Percentiles rank a stretch among this genome's conserved stretches.
Conservation (phyloP, 2,113 vertebrate genomes). For the Nesogale talazaci region DNA sequence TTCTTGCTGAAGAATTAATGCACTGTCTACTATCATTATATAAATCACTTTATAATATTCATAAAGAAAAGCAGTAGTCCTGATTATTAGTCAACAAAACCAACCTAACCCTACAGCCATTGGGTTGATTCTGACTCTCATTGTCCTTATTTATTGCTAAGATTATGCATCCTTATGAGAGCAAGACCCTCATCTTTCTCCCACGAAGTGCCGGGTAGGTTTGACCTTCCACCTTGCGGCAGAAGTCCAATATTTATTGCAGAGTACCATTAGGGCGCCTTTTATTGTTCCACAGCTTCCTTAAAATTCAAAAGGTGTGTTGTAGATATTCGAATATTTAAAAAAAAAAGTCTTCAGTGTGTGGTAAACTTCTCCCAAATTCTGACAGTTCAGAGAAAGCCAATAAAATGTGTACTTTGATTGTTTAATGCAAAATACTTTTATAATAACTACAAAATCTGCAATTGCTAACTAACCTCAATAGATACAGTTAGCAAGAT, state of each 20-base stretch:
- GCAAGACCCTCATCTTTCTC: no score
- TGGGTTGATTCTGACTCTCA: no score
- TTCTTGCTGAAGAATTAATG: conserved; percentile 33
- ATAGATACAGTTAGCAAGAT: neutral
- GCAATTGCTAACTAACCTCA: conserved; percentile 17
- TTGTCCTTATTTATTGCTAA: no score
- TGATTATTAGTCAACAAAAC: neutral
- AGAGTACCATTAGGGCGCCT: neutral
- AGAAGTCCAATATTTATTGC: no score
- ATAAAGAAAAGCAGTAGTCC: conserved; percentile 21
- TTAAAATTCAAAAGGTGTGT: conserved; percentile 34
- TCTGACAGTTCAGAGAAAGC: conserved; percentile 44
- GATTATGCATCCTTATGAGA: no score
- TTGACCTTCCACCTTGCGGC: no score
- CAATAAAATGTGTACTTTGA: neutral
- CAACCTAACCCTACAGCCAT: no score
- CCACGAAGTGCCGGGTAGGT: no score
- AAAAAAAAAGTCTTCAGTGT: conserved; percentile 15
- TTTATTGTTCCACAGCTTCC: conserved; percentile 17
- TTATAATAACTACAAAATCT: neutral
- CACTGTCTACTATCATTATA: conserved; percentile 31
- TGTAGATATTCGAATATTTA: conserved; percentile 12
- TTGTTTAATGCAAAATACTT: conserved; percentile 17
- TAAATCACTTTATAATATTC: conserved; percentile 22
- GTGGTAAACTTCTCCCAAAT: conserved; percentile 26